Evolutionary conservation across 2,888 invertebrate species (phyloP).

Genomic region (Eupsilia transversa): DNA sequence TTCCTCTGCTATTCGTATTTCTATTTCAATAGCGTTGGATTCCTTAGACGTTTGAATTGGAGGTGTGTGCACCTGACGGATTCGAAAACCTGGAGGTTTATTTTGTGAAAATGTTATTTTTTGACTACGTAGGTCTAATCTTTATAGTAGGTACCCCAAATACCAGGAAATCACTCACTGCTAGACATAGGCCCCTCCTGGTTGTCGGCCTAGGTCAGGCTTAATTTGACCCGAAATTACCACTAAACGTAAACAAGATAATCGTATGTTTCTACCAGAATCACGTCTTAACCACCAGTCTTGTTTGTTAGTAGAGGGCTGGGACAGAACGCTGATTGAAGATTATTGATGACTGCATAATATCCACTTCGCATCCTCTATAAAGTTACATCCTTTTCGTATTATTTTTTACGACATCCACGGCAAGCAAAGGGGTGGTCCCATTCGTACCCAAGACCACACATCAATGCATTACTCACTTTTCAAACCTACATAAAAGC

Average conservation of each 20-base stretch:
- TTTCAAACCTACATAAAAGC: conserved; percentile 32
- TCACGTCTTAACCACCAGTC: background rate
- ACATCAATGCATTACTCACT: conserved; percentile 49
- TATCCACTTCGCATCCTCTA: conserved; percentile 19
- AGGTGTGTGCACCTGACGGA: conserved; percentile 38
- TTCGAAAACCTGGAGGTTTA: conserved; percentile 20
- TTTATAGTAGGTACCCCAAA: background rate
- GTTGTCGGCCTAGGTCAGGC: too few species aligned
- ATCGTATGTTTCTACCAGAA: conserved; percentile 1
- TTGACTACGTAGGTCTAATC: too few species aligned
- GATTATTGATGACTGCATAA: conserved; percentile 21
- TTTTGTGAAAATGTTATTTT: conserved; percentile 22
- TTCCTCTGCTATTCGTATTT: conserved; percentile 54
- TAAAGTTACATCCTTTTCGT: conserved; percentile 16
- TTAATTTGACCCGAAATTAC: background rate
- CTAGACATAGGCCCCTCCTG: background rate
- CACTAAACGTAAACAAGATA: background rate
- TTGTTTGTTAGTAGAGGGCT: background rate
- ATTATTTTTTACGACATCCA: conserved; percentile 23
- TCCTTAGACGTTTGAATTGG: conserved; percentile 47
- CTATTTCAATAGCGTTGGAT: conserved; percentile 55
- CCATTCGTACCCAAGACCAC: conserved; percentile 37
- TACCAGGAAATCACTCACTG: background rate
- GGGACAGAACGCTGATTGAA: conserved; percentile 8
- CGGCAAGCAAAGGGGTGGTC: conserved; percentile 32